phyloP scores from a whole-genome alignment of 2,113 vertebrate species.

The Lathamus discolor region DNA sequence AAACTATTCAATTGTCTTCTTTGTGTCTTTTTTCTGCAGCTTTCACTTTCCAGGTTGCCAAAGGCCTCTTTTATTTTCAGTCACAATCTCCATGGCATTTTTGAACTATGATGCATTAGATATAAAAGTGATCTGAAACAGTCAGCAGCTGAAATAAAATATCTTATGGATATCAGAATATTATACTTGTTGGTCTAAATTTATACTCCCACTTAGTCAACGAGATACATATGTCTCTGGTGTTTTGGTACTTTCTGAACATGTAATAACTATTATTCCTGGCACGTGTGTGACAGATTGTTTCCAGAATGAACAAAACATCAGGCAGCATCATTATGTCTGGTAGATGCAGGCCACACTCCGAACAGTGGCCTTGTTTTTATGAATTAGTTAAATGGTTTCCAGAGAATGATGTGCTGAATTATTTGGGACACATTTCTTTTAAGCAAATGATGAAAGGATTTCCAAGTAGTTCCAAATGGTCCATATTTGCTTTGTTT shows the following conservation, averaged over 20 bases:
- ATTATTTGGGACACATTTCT: conserved; percentile 44
- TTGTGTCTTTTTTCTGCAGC: neutral
- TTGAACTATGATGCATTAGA: neutral
- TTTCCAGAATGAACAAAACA: conserved; percentile 67
- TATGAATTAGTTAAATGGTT: conserved; percentile 69
- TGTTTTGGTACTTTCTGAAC: conserved; percentile 41
- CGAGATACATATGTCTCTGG: conserved; percentile 11
- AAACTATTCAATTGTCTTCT: neutral
- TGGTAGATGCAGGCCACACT: conserved; percentile 41
- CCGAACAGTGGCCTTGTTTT: conserved; percentile 57
- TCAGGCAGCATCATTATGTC: conserved; percentile 44
- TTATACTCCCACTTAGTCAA: conserved; percentile 2
- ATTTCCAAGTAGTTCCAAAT: conserved; percentile 68
- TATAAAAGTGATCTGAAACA: neutral
- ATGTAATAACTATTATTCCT: conserved; percentile 46
- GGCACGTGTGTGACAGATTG: conserved; percentile 68
- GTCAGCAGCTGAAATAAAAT: neutral
- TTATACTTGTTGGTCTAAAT: neutral
- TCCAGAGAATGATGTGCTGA: conserved; percentile 64
- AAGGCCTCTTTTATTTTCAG: neutral
- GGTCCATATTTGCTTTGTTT: conserved; percentile 43
- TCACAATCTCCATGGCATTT: neutral
- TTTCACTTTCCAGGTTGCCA: neutral
- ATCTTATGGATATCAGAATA: neutral
- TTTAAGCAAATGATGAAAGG: conserved; percentile 65